A percentile compares a stretch with the other conserved stretches of the same genome.
Conservation (phyloP, 2,888 invertebrate species). For the Epicampocera succincta region DNA sequence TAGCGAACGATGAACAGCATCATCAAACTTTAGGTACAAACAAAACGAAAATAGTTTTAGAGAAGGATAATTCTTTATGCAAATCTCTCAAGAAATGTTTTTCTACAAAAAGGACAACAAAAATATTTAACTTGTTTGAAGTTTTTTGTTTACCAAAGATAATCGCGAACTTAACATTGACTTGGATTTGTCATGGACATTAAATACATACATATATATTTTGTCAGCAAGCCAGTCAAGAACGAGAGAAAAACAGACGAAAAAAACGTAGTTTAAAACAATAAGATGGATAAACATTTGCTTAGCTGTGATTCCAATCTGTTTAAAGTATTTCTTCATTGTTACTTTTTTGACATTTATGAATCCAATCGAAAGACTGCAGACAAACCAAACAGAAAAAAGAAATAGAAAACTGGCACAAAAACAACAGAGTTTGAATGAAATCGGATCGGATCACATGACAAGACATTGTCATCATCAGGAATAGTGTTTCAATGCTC, state of each 20-base stretch:
- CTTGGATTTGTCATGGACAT: constrained; percentile 17
- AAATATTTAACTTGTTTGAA: not conserved
- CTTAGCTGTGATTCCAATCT: constrained; percentile 45
- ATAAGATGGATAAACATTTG: constrained; percentile 42
- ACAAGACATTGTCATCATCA: constrained; percentile 61
- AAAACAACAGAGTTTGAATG: constrained; percentile 40
- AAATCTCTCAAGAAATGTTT: not conserved
- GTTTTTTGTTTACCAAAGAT: not conserved
- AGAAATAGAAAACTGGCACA: constrained; percentile 7
- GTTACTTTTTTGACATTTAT: constrained; percentile 53
- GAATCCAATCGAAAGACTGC: constrained; percentile 37
- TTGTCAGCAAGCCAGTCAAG: not conserved
- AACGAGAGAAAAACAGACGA: not conserved
- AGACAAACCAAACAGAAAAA: constrained; percentile 17
- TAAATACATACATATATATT: constrained; percentile 26
- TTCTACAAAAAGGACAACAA: not conserved
- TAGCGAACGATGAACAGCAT: not conserved
- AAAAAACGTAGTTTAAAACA: constrained; percentile 21
- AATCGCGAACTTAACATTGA: constrained; percentile 1
- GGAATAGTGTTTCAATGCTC: constrained; percentile 43
- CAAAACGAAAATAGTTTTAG: not conserved
- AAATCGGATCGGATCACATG: constrained; percentile 60
- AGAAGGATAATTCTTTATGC: not conserved
- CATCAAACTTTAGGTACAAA: not conserved
- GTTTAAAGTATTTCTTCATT: constrained; percentile 35